Percentiles rank a stretch among this genome's conserved stretches.
phyloP scores from a whole-genome alignment of 2,797 vertebrate genomes.

The Parotocinclus haroldoi region DNA sequence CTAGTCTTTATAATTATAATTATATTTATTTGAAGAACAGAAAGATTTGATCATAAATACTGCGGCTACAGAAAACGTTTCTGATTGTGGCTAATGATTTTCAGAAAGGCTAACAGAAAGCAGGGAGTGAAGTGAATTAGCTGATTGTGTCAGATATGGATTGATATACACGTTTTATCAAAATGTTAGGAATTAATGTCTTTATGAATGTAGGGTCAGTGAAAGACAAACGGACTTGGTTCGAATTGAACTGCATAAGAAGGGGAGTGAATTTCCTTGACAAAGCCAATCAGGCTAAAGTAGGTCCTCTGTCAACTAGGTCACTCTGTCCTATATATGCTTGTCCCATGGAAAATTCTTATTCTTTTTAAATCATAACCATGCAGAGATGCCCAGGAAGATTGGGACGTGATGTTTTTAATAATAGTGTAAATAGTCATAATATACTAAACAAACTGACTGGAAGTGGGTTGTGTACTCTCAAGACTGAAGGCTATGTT shows the following conservation, averaged over 20 bases:
- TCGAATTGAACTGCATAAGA: conserved; percentile 42
- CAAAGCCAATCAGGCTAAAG: conserved; percentile 61
- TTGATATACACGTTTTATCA: background rate
- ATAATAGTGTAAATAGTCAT: too few relatives aligned
- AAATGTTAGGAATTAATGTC: background rate
- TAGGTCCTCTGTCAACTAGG: conserved; percentile 60
- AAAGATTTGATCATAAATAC: too few relatives aligned
- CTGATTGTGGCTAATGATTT: too few relatives aligned
- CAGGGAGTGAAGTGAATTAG: too few relatives aligned
- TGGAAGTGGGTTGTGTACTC: too few relatives aligned
- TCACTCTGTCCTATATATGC: conserved; percentile 59
- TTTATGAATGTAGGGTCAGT: conserved; percentile 16
- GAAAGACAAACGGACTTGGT: conserved; percentile 44
- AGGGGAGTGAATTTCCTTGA: conserved; percentile 45
- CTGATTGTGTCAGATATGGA: background rate
- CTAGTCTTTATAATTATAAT: too few relatives aligned
- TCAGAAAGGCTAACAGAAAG: too few relatives aligned
- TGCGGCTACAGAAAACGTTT: too few relatives aligned
- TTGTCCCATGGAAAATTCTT: conserved; percentile 54
- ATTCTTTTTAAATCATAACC: conserved; percentile 44
- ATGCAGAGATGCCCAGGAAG: conserved; percentile 27
- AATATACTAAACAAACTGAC: too few relatives aligned
- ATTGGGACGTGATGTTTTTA: conserved; percentile 28
- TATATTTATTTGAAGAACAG: too few relatives aligned
- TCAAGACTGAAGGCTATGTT: too few relatives aligned